Conservation (phyloP, 1,140 invertebrate species). For the Ganaspis sp. region DNA sequence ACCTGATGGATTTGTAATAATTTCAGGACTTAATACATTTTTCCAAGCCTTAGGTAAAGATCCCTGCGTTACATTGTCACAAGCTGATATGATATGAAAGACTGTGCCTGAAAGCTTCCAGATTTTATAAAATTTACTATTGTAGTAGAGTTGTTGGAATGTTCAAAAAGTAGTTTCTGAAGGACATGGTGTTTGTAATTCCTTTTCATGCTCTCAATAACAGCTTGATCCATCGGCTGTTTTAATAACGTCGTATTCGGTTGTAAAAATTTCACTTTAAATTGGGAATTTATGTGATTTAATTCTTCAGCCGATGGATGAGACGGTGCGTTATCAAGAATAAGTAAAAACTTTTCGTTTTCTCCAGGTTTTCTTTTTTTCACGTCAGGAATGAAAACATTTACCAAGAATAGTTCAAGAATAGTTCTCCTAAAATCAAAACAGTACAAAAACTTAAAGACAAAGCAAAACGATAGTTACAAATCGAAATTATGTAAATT, state of each 20-base stretch:
- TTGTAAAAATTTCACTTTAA: neutral
- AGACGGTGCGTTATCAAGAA: conserved; percentile 27
- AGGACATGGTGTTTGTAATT: neutral
- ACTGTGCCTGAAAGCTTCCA: conserved; percentile 10
- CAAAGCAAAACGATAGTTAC: neutral
- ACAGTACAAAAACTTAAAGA: neutral
- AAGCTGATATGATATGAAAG: neutral
- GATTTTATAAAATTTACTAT: neutral
- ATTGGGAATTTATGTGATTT: neutral
- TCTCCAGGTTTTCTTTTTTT: neutral
- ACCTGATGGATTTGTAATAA: neutral
- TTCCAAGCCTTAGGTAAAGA: neutral
- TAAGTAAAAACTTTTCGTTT: neutral
- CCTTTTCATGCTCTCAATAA: neutral
- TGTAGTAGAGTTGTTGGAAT: neutral
- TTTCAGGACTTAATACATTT: neutral
- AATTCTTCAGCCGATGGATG: neutral
- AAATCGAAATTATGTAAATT: neutral
- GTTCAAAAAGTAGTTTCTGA: neutral
- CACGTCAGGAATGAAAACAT: conserved; percentile 41
- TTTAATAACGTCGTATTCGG: neutral
- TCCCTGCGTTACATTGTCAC: neutral
- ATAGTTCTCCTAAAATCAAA: conserved; percentile 32
- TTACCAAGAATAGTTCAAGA: conserved; percentile 54
- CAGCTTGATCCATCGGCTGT: conserved; percentile 18